phyloP scores from a whole-genome alignment of 2,797 vertebrate species.

The Microctenopoma steveboyesi region DNA sequence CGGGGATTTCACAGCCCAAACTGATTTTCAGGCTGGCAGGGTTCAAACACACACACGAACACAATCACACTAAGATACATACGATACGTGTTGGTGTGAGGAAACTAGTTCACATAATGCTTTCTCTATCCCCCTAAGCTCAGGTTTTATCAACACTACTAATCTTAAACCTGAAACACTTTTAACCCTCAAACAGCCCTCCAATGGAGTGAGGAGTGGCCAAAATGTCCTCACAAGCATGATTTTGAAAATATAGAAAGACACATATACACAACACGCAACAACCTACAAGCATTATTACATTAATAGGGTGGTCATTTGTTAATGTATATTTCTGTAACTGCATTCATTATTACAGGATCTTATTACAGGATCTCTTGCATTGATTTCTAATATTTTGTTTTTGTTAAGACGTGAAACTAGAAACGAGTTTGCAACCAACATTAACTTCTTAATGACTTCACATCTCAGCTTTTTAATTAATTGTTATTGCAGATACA shows the following conservation, averaged over 20 bases:
- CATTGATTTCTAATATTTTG: conserved; percentile 25
- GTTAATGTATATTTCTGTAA: neutral
- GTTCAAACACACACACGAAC: conserved; percentile 27
- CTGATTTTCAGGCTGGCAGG: conserved; percentile 70
- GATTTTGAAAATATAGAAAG: neutral
- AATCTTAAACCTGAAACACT: neutral
- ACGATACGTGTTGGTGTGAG: neutral
- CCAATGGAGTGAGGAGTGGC: neutral
- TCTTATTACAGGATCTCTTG: conserved; percentile 12
- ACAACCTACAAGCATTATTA: conserved; percentile 8
- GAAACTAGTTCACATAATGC: neutral
- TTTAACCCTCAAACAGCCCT: neutral
- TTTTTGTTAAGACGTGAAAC: conserved; percentile 14
- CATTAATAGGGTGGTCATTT: conserved; percentile 23
- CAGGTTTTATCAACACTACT: no score
- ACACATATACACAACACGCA: conserved; percentile 3
- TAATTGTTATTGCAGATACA: conserved; percentile 50
- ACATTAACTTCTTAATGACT: conserved; percentile 48
- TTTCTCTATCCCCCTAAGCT: neutral
- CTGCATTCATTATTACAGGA: neutral
- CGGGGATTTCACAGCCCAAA: conserved; percentile 76
- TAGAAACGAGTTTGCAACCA: conserved; percentile 43
- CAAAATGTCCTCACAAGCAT: neutral
- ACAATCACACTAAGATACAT: conserved; percentile 6
- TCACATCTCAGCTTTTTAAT: conserved; percentile 39